Evolutionary conservation across 2,113 vertebrate genomes (phyloP), one percentile per base, ranked within the genome.

Genomic region (Alethe castanea): DNA sequence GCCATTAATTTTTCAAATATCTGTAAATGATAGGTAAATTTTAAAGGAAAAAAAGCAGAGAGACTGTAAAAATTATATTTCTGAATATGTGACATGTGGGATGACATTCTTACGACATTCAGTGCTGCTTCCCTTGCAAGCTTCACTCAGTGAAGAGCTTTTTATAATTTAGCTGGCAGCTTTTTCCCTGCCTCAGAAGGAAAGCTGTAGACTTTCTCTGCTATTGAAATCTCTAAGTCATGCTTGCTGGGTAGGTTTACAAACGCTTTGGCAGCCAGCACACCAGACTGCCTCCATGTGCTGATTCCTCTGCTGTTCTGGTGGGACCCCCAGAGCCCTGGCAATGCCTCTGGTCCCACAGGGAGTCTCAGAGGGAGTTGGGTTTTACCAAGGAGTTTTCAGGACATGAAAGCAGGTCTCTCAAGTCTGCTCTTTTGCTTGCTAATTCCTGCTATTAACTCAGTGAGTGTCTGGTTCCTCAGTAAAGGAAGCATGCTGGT

Each of bases 311-410:
- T 64, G 57, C 24, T 52, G 66, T 52, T 65, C 50, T 73, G 28
- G n/a, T 25, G 78, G 59, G 24, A 72, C 7, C 8, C 10, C 23
- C 23, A 14, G 28, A 71, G 44, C 36, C n/a, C 31, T 61, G 48
- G 26, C 2, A 1, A 11, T 40, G n/a, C 31, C 18, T 59, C 20
- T 3, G 5, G 17, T 33, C 42, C 61, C 0, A 0, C 11, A 40
- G 24, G 28, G 36, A 67, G 10, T 2, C 2, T 22, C 23, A 12
- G 26, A 36, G 25, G 14, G 24, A 38, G 25, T 3, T 36, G 17
- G 28, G 11, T 3, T 0, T 83, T 57, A 31, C 0, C 11, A 16
- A 64, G 31, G 36, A 72, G 59, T 48, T 28, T 86, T 42, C 29
- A 50, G 33, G 36, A 69, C 14, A 6, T 19, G 25, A 42, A 45